Evolutionary conservation across 2,797 vertebrate genomes (phyloP).

Genomic region (Poliocrania exsul): DNA sequence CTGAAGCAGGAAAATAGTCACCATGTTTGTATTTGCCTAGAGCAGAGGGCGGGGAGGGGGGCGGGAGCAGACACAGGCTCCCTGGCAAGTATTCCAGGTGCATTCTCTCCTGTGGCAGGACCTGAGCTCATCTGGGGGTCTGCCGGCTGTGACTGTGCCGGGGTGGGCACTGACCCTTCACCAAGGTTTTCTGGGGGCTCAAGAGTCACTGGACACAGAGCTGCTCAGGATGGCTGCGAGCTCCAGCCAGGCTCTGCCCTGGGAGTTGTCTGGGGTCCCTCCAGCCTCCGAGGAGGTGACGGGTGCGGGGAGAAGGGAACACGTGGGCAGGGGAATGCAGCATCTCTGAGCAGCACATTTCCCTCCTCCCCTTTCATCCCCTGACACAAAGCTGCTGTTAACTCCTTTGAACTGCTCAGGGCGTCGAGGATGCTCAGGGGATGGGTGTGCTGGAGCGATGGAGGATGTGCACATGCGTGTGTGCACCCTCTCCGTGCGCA

Average conservation of each 20-base stretch:
- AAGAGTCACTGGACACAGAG: accelerated
- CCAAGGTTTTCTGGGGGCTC: not conserved
- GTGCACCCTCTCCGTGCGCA: accelerated
- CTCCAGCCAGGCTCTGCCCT: not conserved
- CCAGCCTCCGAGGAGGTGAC: not conserved
- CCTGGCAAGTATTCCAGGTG: accelerated
- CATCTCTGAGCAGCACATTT: not conserved
- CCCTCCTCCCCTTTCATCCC: not conserved
- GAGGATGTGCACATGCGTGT: accelerated
- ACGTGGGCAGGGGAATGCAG: accelerated
- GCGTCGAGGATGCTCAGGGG: not conserved
- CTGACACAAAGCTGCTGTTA: not conserved
- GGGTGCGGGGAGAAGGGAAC: not conserved
- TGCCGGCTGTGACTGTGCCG: not conserved
- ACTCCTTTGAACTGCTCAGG: not conserved
- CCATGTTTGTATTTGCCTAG: not conserved
- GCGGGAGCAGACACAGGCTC: not conserved
- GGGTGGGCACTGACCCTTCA: not conserved
- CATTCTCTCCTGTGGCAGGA: not conserved
- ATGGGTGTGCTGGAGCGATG: not conserved
- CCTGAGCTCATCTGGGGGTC: not conserved
- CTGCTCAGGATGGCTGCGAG: accelerated
- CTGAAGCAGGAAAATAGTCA: not conserved
- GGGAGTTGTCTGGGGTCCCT: not conserved
- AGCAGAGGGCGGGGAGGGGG: not conserved